Evolutionary conservation across 2,113 vertebrate species (phyloP).

Genomic region (Tragelaphus buxtoni): DNA sequence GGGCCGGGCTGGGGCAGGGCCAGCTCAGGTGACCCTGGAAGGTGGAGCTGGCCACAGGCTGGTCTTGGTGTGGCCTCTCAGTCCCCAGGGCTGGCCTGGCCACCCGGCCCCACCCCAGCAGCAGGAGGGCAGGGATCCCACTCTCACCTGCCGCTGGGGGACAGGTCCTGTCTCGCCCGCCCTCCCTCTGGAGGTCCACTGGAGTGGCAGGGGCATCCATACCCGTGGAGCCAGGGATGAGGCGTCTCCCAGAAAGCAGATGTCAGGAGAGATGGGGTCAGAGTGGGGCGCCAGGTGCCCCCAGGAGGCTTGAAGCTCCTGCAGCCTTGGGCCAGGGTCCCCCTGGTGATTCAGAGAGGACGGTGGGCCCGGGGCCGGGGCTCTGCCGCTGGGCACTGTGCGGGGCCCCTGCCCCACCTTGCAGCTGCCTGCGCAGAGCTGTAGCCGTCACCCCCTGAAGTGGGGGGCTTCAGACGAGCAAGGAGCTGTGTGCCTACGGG

Average conservation of each 20-base stretch:
- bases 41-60: not conserved
- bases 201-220: rapidly evolving
- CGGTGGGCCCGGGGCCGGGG: not conserved
- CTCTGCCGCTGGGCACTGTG: not conserved
- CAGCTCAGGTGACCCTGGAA: not conserved
- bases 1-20: not conserved
- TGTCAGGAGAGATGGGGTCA: not conserved
- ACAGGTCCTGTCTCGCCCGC: not conserved
- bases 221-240: rapidly evolving
- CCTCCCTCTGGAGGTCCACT: not conserved
- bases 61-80: not conserved
- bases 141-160: not conserved
- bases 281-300: rapidly evolving
- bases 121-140: not conserved
- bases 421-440: not conserved
- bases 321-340: not conserved
- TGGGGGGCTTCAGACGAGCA: not conserved
- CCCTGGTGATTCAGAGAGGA: no score
- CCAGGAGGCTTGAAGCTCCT: rapidly evolving
- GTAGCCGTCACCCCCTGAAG: not conserved
- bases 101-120: no score
- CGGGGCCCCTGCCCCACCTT: not conserved
- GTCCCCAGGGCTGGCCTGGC: not conserved
- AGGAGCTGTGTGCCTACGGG: not conserved
- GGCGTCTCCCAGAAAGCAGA: not conserved